Evolutionary conservation across 2,797 vertebrate species (phyloP), one percentile per base, ranked within the genome.

Genomic region (Protosalanx chinensis): DNA sequence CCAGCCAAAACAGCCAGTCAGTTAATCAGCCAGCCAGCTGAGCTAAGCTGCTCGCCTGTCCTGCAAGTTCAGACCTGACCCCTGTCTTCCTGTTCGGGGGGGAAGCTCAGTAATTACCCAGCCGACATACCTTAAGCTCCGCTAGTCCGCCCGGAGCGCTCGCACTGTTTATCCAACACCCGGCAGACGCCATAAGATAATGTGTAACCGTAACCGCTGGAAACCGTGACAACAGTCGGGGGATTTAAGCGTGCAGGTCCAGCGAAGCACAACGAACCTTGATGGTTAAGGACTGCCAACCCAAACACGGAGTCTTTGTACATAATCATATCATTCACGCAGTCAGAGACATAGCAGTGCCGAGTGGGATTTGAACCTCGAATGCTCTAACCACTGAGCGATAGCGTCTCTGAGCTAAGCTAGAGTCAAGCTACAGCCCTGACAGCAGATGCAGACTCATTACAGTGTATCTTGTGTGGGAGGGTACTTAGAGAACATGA

Each of bases 141-240:
- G 76, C 82, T 88, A 84, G 89, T 72, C 32, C 72, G 81, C 73
- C 81, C 82, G 3, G 4, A 16, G 15, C 51, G 18, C 51, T 49
- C 79, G 61, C 74, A n/a, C 13, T 89, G 86, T 92, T 91, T 90
- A 87, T 88, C 85, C 86, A 88, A 90, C 90, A 91, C 82, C 80
- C 80, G 20, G 79, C 80, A 29, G 65, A 46, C 27, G 6, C 12
- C 27, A 32, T 82, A 65, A 74, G 85, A 85, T 87, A 85, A 88
- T 87, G 79, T 88, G 84, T 81, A 88, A 89, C 86, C 63, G 88
- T 89, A 86, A 88, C 87, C 86, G 80, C 76, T 77, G 32, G 88
- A 85, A 90, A 91, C 88, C 58, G 33, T 58, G 68, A 84, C 81
- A 89, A 88, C 86, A 87, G 75, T 1, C 8, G 61, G 33, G 74